Base-by-base conservation (phyloP, 2,797 vertebrate genomes). In the Pangasius djambal region DNA sequence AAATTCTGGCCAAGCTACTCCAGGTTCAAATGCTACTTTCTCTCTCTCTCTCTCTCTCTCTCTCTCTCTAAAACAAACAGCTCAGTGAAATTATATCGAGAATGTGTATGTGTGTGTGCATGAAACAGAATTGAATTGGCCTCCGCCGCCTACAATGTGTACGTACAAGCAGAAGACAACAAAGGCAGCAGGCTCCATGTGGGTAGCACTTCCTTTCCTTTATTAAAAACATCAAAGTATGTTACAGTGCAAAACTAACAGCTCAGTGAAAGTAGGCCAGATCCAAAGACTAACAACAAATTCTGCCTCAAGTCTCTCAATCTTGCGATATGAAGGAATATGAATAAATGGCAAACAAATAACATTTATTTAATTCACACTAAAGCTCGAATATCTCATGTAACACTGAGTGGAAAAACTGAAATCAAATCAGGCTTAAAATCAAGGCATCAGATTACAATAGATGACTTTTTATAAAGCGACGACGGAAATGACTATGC, bases 261-360 rank as follows among this genome's bases (percentile, higher is more conserved):
- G 87, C 81, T 89, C 50, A 9, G 93, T 89, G 91, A 93, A 96
- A 96, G 92, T 96, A 95, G 95, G 95, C 93, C 95, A 95, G 91
- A 92, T 94, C 93, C 92, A 90, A 96, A 93, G 91, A 93, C 94
- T 93, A 94, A 93, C 92, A 93, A 31, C 52, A 28, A 44, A 63
- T 83, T 63, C 94, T 89, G 93, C 92, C 93, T 94, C 92, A 90
- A 83, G 57, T 63, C 57, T 40, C 22, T 83, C 57, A 8, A 0
- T 40, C 79, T 44, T 28, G 57, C 34, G 28, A 63, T 4, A 12
- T 28, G 57, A 61, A 40, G n/a, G 81, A 84, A 48, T 12, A n/a
- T 44, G 40, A 84, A 84, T 6, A 67, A 84, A 84, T 6, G 82
- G 6, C 40, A 15, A 48, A 67, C 25, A 50, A 83, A 83, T 50